Evolutionary conservation across 2,797 vertebrate species (phyloP), one percentile per base, ranked within the genome.

Genomic region (Manis pentadactyla): DNA sequence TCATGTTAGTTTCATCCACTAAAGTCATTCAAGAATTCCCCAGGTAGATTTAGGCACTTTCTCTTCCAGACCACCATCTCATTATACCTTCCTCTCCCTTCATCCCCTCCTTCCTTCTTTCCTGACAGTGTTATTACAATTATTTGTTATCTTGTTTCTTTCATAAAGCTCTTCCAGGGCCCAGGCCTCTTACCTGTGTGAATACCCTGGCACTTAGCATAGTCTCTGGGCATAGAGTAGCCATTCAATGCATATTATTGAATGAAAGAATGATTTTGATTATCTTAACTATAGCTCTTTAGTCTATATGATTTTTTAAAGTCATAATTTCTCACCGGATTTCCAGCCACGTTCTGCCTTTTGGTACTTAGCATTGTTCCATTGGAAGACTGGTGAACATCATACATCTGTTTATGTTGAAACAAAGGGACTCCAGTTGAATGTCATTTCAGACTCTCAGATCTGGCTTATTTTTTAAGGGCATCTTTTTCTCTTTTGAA

Each of bases 381-480:
- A 37, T 23, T 34, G 85, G 68, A 78, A 39, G 29, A 14, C 59
- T 86, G 69, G 10, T 34, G 11, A 21, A 73, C 5, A 27, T 69
- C 49, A 31, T 61, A 69, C 71, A 93, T 95, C 92, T 94, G 84
- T 90, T 94, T 95, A 73, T 79, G 29, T 94, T 97, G 97, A 97
- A 94, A 95, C 61, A 74, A 90, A 88, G 34, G 82, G 29, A 61
- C 57, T 88, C n/a, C 14, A 82, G 51, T 93, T 74, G 57, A 78
- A 88, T 90, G 92, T 89, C 55, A 84, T 69, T 85, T 81, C 7
- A 87, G 49, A 85, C 17, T 64, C 59, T 92, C 34, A 84, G 64
- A 79, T 79, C 37, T 87, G 49, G 7, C n/a, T 84, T 59, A 51
- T 68, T 23, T 34, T 66, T 39, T 46, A 87, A 59, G 2, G 4